Evolutionary conservation across 1,140 invertebrate species (phyloP).

Genomic region (Apolygus lucorum): DNA sequence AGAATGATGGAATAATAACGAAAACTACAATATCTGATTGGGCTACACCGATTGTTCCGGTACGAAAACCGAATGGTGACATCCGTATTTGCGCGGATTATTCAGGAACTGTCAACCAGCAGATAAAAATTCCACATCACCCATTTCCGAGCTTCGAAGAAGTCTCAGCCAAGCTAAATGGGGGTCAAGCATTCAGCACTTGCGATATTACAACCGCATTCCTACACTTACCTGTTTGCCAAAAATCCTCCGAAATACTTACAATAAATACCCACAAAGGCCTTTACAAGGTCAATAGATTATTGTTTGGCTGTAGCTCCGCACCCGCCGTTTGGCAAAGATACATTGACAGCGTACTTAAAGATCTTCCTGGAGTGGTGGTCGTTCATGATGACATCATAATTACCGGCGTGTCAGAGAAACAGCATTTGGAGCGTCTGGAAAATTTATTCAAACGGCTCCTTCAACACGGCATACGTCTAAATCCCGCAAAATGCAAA

Average conservation of each 20-base stretch:
- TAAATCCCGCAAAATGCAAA: conserved; percentile 10
- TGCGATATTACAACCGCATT: conserved; percentile 6
- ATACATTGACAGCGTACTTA: conserved; percentile 1
- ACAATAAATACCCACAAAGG: conserved; percentile 8
- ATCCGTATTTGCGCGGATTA: conserved; percentile 45
- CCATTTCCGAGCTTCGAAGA: conserved; percentile 7
- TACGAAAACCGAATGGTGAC: conserved; percentile 42
- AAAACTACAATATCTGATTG: conserved; percentile 41
- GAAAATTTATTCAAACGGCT: neutral
- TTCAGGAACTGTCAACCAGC: conserved; percentile 40
- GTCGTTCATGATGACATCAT: conserved; percentile 1
- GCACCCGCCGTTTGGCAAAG: conserved; percentile 5
- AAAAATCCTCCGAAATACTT: neutral
- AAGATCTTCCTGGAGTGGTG: neutral
- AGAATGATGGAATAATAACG: conserved; percentile 37
- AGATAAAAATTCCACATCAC: conserved; percentile 2
- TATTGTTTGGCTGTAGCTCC: conserved; percentile 1
- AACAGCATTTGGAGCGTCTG: neutral
- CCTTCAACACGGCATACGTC: neutral
- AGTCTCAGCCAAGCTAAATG: conserved; percentile 1
- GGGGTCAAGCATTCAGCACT: neutral
- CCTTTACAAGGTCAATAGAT: conserved; percentile 2
- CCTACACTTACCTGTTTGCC: neutral
- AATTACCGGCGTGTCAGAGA: neutral
- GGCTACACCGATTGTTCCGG: conserved; percentile 44